Conservation (phyloP, 2,888 invertebrate genomes). For the Pandemis corylana region DNA sequence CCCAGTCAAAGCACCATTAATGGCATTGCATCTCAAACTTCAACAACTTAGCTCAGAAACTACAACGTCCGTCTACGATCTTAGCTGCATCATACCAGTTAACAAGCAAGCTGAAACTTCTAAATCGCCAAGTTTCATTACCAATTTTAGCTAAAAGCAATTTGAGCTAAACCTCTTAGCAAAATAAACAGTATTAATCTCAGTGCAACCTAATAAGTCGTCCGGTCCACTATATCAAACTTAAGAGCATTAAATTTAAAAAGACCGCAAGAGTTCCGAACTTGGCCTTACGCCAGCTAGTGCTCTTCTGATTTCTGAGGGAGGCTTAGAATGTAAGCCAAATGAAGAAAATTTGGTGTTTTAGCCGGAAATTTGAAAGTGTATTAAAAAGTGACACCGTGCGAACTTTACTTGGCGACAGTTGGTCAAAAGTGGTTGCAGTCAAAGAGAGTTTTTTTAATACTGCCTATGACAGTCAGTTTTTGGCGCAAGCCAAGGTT, state of each 20-base stretch:
- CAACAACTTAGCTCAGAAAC: slow-evolving; percentile 24
- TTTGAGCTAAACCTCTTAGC: slow-evolving; percentile 72
- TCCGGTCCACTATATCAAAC: slow-evolving; percentile 74
- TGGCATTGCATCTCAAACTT: slow-evolving; percentile 36
- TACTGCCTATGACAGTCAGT: too few species aligned
- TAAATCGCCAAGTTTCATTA: slow-evolving; percentile 48
- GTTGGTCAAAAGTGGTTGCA: too few species aligned
- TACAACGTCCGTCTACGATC: slow-evolving; percentile 16
- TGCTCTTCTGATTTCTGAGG: slow-evolving; percentile 56
- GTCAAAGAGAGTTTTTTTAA: too few species aligned
- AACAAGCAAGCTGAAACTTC: slow-evolving; percentile 34
- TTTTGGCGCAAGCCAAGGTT: too few species aligned
- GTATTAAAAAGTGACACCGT: neutral
- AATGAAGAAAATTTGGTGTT: slow-evolving; percentile 53
- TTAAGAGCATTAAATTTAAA: slow-evolving; percentile 79
- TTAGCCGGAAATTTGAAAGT: slow-evolving; percentile 31
- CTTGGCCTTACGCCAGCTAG: slow-evolving; percentile 67
- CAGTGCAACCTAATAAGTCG: slow-evolving; percentile 62
- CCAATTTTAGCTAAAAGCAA: slow-evolving; percentile 57
- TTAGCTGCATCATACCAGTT: slow-evolving; percentile 23
- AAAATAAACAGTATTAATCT: slow-evolving; percentile 76
- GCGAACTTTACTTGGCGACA: neutral
- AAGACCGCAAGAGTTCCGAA: slow-evolving; percentile 60
- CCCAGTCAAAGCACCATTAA: slow-evolving; percentile 30
- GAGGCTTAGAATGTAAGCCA: slow-evolving; percentile 49